phyloP scores from a whole-genome alignment of 2,888 invertebrate genomes.

The Calliphora vomitoria region DNA sequence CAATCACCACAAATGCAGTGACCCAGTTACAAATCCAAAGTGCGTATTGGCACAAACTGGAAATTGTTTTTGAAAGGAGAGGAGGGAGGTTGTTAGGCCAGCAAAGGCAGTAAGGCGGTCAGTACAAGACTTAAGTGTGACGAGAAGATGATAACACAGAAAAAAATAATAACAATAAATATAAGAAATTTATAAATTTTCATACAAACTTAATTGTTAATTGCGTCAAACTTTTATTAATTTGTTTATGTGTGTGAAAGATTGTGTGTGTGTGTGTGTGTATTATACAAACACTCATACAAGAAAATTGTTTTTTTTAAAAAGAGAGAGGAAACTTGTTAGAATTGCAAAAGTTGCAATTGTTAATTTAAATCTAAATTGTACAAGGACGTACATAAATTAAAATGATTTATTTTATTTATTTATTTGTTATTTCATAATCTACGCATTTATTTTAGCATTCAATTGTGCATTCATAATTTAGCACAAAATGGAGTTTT shows the following conservation, averaged over 20 bases:
- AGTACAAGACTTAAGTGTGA: slow-evolving; percentile 12
- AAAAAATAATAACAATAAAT: slow-evolving; percentile 7
- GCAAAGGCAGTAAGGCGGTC: not conserved
- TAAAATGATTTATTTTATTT: slow-evolving; percentile 13
- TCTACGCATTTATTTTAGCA: slow-evolving; percentile 38
- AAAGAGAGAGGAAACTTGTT: slow-evolving; percentile 57
- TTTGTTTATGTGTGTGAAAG: not conserved
- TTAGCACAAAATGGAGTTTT: slow-evolving; percentile 32
- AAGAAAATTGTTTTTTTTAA: not conserved
- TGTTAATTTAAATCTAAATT: slow-evolving; percentile 53
- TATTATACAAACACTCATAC: not conserved
- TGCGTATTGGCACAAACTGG: slow-evolving; percentile 63
- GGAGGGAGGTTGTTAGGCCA: not conserved
- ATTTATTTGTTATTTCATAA: slow-evolving; percentile 34
- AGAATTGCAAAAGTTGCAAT: slow-evolving; percentile 45
- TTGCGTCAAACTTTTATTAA: slow-evolving; percentile 49
- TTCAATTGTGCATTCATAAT: not conserved
- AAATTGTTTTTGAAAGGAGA: not conserved
- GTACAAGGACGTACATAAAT: slow-evolving; percentile 65
- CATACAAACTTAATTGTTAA: slow-evolving; percentile 26
- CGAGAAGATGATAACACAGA: slow-evolving; percentile 48
- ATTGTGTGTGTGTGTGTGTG: not conserved
- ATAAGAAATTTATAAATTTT: slow-evolving; percentile 6
- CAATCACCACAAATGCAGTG: slow-evolving; percentile 61
- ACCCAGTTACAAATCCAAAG: slow-evolving; percentile 70